phyloP scores from a whole-genome alignment of 2,888 invertebrate species.

The Catocala nupta region DNA sequence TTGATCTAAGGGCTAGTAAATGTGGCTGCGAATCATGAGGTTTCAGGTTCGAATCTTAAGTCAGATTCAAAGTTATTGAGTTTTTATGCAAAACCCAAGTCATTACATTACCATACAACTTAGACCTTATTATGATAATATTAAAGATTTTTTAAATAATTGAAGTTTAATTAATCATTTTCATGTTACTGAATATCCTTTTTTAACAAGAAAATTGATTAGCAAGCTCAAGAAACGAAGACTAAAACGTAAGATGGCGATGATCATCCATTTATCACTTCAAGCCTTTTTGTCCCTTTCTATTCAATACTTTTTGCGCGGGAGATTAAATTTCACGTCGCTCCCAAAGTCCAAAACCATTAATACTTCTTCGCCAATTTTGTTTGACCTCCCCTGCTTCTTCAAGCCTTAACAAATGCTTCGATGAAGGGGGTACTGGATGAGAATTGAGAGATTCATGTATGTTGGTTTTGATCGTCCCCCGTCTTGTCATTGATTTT shows the following conservation, averaged over 20 bases:
- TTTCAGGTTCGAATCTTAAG: too few relatives aligned
- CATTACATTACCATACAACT: too few relatives aligned
- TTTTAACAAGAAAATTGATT: conserved; percentile 46
- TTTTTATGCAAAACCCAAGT: too few relatives aligned
- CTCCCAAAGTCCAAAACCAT: conserved; percentile 78
- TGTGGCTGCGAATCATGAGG: too few relatives aligned
- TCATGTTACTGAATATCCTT: neutral
- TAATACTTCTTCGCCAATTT: conserved; percentile 73
- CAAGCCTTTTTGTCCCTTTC: conserved; percentile 77
- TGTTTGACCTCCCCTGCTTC: conserved; percentile 56
- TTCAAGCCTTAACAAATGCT: conserved; percentile 7
- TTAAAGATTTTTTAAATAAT: too few relatives aligned
- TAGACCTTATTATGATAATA: too few relatives aligned
- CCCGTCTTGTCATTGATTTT: conserved; percentile 72
- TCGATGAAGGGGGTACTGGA: conserved; percentile 17
- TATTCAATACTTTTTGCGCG: conserved; percentile 84
- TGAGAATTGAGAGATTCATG: conserved; percentile 43
- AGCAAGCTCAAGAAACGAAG: conserved; percentile 52
- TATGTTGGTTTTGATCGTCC: conserved; percentile 62
- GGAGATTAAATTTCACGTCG: conserved; percentile 85
- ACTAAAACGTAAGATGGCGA: conserved; percentile 60
- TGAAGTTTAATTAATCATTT: neutral
- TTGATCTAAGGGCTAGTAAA: too few relatives aligned
- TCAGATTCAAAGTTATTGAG: too few relatives aligned
- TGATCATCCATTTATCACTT: conserved; percentile 82